phyloP scores from a whole-genome alignment of 2,113 vertebrate species.

The Trinectes maculatus region DNA sequence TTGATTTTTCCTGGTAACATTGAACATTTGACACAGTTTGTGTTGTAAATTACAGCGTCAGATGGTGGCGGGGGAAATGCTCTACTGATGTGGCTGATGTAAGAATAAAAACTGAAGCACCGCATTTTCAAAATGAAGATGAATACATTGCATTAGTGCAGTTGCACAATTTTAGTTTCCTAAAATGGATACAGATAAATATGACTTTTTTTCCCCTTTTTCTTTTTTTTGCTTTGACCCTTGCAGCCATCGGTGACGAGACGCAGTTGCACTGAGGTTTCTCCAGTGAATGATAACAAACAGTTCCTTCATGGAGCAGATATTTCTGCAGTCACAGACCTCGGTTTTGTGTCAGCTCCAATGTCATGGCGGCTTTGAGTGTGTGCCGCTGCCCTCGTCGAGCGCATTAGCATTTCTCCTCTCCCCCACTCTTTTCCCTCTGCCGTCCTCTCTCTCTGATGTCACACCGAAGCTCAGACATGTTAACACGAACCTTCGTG shows the following conservation, averaged over 20 bases:
- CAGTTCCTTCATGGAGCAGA: conserved; percentile 37
- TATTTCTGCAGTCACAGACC: conserved; percentile 50
- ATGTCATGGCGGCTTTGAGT: conserved; percentile 67
- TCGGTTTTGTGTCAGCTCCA: conserved; percentile 55
- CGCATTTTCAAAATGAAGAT: too few species aligned
- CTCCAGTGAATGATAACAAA: conserved; percentile 33
- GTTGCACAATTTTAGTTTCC: background rate
- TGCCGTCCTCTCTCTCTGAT: conserved; percentile 54
- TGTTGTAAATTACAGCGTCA: background rate
- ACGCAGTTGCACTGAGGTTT: background rate
- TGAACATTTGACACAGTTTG: background rate
- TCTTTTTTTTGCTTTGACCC: background rate
- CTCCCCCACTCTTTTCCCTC: conserved; percentile 32
- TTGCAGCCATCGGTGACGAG: conserved; percentile 26
- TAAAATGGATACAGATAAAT: background rate
- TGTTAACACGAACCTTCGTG: conserved; percentile 66
- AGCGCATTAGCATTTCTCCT: conserved; percentile 60
- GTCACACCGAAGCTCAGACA: conserved; percentile 62
- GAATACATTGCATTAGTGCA: too few species aligned
- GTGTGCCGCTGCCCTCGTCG: conserved; percentile 54
- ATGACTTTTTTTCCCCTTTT: too few species aligned
- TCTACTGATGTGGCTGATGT: too few species aligned
- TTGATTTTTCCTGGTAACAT: background rate
- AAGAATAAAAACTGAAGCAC: too few species aligned
- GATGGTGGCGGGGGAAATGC: background rate